Base-by-base conservation (phyloP, 1,140 invertebrate species). In the Drosophila lacertosa region DNA sequence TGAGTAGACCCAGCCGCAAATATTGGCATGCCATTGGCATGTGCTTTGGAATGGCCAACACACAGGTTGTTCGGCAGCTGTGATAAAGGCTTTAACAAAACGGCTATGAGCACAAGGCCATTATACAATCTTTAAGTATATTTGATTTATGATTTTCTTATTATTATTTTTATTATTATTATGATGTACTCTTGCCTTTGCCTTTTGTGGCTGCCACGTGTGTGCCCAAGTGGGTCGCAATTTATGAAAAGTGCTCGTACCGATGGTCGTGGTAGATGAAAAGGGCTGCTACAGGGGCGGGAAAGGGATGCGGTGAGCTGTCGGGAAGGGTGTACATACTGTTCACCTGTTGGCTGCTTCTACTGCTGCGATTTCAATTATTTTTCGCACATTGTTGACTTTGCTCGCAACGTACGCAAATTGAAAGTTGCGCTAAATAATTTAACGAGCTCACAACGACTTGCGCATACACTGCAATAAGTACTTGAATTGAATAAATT, bases 381-480 rank as follows among this genome's bases (percentile, higher is more conserved):
- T 74, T 83, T 78, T 83, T 74, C 51, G 42, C 70, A 74, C 79
- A 77, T 77, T 82, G 78, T 66, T 66, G 78, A 74, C 80, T 65
- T 77, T 67, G 51, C 54, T 42, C 58, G 40, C 59, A 48, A 24
- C 58, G 53, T 63, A 63, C 50, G 66, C 72, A 80, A 80, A 67
- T 80, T 66, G 77, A 80, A 80, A 80, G 39, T 44, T 2, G 4
- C 11, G 62, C 33, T n/a, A 47, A 26, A 73, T 22, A 22, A 22
- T 22, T 22, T 22, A 22, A 22, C 4, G 4, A 22, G 20, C 4
- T 2, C 20, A 22, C 2, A 2, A 22, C 20, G 20, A 22, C 20
- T 22, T 22, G 20, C 2, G 20, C 20, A 22, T 22, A 22, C 20
- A 22, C 20, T 22, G 20, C 2, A 22, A 22, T 2, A 4, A 2